Evolutionary conservation across 2,113 vertebrate genomes (phyloP), one percentile per base, ranked within the genome.

Genomic region (Rhinopomastus cyanomelas): DNA sequence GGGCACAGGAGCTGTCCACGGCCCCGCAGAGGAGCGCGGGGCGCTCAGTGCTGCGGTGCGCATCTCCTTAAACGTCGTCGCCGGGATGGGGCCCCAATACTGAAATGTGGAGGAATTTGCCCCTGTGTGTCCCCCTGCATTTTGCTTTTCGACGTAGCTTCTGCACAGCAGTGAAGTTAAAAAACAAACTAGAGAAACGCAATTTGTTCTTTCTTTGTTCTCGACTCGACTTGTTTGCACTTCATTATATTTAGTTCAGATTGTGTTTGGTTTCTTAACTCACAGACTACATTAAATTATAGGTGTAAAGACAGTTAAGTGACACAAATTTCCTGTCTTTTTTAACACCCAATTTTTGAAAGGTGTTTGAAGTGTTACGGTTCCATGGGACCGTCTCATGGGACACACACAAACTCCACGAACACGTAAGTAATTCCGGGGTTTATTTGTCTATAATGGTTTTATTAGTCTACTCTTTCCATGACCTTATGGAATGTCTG

Each of bases 1-100:
- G 14, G 32, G 13, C 27, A 29, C 39, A 4, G n/a, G 12, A 12
- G 17, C 29, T 30, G 1, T 6, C 36, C n/a, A 6, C 7, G 12
- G 25, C 29, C 37, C 5, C 44, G 30, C 48, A 4, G n/a, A 7
- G 1, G 3, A 12, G 8, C 1, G 13, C 8, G 29, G 16, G 2
- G 56, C 16, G 1, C 21, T 8, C 55, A 12, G 4, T 2, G 51
- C 55, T 3, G n/a, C 9, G 14, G 32, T 3, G 6, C 0, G 22
- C 20, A 5, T 3, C 26, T 27, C 27, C 11, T 4, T 57, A 2
- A 2, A n/a, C 42, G 46, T 11, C 10, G 5, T 6, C 1, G 2
- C 30, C 17, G 53, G 26, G 51, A 27, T 6, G 18, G 3, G 14
- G 9, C 13, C 27, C 29, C 44, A 6, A 52, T 34, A 67, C 10